phyloP scores from a whole-genome alignment of 2,797 vertebrate genomes.

The Oreochromis grahami region DNA sequence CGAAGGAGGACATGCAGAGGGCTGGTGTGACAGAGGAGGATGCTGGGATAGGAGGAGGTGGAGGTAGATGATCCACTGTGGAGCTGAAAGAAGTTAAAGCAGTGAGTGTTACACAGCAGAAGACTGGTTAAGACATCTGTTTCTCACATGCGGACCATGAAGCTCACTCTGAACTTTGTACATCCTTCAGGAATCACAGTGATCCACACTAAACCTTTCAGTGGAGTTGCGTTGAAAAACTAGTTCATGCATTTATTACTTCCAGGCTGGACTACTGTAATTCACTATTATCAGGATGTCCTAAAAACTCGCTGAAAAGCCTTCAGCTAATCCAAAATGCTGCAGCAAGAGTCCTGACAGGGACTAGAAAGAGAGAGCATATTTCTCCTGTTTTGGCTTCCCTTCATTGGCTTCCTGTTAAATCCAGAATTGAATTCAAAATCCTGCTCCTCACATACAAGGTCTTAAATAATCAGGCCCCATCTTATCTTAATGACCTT shows the following conservation, averaged over 20 bases:
- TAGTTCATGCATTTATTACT: too few relatives aligned
- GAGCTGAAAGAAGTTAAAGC: too few relatives aligned
- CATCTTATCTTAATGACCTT: background rate
- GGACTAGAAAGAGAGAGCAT: background rate
- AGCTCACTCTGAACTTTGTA: background rate
- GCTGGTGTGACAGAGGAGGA: background rate
- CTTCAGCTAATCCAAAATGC: fast-evolving
- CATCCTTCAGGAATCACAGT: background rate
- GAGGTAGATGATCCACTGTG: too few relatives aligned
- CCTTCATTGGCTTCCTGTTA: background rate
- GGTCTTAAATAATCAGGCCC: background rate
- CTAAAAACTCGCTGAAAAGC: background rate
- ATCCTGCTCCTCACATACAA: background rate
- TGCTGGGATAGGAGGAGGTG: background rate
- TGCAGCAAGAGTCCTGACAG: background rate
- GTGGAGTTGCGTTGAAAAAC: too few relatives aligned
- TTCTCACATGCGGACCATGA: fast-evolving
- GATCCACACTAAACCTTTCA: background rate
- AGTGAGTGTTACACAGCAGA: too few relatives aligned
- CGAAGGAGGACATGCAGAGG: background rate
- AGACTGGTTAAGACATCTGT: too few relatives aligned
- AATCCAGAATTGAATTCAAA: background rate
- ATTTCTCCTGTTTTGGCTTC: background rate
- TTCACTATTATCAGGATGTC: background rate
- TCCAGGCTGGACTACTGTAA: too few relatives aligned